Evolutionary conservation across 1,140 invertebrate species (phyloP).

Genomic region (Heliothis subflexa): DNA sequence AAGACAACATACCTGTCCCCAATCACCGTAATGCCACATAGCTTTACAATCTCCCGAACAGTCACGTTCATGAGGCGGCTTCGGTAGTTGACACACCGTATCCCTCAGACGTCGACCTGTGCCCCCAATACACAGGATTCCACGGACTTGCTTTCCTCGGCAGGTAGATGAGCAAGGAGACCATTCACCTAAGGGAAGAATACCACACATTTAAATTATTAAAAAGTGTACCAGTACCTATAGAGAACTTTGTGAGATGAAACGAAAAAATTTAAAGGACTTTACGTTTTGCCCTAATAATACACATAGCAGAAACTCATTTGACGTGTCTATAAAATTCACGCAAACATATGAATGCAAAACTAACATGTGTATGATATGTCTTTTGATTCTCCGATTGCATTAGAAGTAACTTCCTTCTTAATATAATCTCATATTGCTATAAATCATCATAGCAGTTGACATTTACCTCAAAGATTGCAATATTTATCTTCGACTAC

Average conservation of each 20-base stretch:
- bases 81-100: constrained; percentile 63
- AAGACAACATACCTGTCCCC: constrained; percentile 66
- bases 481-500: constrained; percentile 10
- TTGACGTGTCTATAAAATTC: no score
- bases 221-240: constrained; percentile 21
- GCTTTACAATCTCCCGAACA: constrained; percentile 67
- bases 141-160: constrained; percentile 72
- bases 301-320: no score
- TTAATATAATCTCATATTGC: no score
- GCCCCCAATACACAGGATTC: constrained; percentile 77
- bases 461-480: constrained; percentile 8
- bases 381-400: no score
- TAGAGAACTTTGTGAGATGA: no score
- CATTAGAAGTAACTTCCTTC: no score
- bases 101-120: constrained; percentile 73
- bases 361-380: no score
- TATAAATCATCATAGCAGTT: constrained; percentile 1
- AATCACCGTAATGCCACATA: constrained; percentile 75
- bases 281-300: not conserved
- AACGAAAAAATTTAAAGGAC: not conserved
- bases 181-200: constrained; percentile 70
- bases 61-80: constrained; percentile 62
- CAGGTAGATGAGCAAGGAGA: constrained; percentile 72
- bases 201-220: no score
- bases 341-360: no score